Conservation (phyloP, 2,888 invertebrate genomes). For the Deroplatys truncata region DNA sequence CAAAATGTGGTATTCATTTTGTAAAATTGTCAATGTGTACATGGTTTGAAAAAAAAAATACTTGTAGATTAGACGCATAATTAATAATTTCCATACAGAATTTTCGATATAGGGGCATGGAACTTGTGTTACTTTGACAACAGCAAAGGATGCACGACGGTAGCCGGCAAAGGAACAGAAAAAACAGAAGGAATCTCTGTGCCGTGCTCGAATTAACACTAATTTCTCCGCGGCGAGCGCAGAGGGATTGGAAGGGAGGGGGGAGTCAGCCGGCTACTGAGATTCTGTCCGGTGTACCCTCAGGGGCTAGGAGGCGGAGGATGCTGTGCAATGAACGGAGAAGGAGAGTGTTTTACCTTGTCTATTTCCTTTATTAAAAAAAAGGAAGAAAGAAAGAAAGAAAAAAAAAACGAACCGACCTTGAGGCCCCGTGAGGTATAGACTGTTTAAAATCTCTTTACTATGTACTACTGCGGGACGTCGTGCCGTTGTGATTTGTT, state of each 20-base stretch:
- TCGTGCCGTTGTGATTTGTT: not conserved
- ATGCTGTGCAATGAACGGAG: not conserved
- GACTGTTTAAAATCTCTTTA: constrained; percentile 11
- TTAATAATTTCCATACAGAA: not conserved
- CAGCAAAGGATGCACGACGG: not conserved
- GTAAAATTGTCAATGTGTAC: no score
- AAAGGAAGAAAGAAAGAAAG: not conserved
- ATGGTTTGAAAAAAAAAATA: no score
- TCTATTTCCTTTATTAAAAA: not conserved
- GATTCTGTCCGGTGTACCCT: not conserved
- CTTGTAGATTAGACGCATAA: no score
- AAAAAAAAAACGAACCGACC: not conserved
- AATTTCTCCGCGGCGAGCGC: not conserved
- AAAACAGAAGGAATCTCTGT: not conserved
- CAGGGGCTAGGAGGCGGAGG: not conserved
- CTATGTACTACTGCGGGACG: not conserved
- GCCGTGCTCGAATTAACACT: constrained; percentile 9
- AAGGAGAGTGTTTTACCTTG: not conserved
- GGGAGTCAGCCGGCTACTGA: not conserved
- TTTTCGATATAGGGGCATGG: not conserved
- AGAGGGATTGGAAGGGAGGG: not conserved
- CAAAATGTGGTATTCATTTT: no score
- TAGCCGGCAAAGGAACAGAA: not conserved
- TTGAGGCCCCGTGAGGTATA: constrained; percentile 10
- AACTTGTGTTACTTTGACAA: not conserved